These are phyloP conservation scores for Tilapia sparmanii DNA, from an alignment of 2,113 vertebrate species.

Conservation along the genomic window DNA sequence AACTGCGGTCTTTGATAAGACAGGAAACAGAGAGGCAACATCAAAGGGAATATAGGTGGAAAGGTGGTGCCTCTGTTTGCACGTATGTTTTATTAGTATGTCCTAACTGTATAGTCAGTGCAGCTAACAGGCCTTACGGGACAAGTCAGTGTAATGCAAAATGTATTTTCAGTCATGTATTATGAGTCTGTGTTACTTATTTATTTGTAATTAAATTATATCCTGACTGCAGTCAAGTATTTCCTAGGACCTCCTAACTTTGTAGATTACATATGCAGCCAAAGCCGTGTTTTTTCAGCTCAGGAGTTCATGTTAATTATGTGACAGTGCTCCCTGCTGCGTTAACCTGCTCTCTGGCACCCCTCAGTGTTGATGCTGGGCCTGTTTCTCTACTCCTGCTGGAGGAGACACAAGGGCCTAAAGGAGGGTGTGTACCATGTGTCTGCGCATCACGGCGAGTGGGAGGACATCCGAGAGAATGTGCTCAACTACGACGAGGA, in stretches of 20 bases:
- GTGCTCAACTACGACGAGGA: slow-evolving; percentile 88
- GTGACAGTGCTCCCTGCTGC: background rate
- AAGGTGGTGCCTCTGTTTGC: slow-evolving; percentile 11
- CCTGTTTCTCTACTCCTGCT: slow-evolving; percentile 77
- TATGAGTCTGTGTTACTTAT: background rate
- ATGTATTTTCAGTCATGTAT: background rate
- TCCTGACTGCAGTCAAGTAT: background rate
- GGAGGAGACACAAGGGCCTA: slow-evolving; percentile 73
- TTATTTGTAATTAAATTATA: background rate
- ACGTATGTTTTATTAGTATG: background rate
- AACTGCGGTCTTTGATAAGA: slow-evolving; percentile 51
- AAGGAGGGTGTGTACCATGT: slow-evolving; percentile 72
- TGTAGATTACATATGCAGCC: background rate
- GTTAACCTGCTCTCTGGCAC: slow-evolving; percentile 52
- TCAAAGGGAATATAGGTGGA: slow-evolving; percentile 19
- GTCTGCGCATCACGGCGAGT: slow-evolving; percentile 73
- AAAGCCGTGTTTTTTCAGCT: background rate
- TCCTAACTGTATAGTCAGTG: background rate
- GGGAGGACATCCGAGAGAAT: slow-evolving; percentile 86
- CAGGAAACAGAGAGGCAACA: slow-evolving; percentile 22
- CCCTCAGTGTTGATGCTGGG: slow-evolving; percentile 78
- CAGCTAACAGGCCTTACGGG: background rate
- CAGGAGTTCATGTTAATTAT: background rate
- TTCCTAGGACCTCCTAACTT: background rate
- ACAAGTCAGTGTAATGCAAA: background rate